A percentile compares a stretch with the other conserved stretches of the same genome.
Conservation (phyloP, 2,888 invertebrate genomes). For the Nemurella pictetii region DNA sequence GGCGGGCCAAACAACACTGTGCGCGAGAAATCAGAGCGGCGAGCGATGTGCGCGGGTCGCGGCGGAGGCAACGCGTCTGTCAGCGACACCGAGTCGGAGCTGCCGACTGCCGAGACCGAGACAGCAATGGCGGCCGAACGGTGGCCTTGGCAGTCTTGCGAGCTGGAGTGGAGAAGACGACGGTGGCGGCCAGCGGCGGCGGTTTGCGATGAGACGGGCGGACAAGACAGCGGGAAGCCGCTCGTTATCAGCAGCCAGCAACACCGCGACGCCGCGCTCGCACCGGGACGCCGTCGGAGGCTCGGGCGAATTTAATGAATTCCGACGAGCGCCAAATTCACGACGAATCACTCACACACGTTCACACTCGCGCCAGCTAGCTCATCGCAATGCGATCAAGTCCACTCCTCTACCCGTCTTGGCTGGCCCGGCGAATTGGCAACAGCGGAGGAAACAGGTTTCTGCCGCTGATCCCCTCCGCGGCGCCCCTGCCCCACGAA, state of each 20-base stretch:
- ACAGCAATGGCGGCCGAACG: conserved; percentile 17
- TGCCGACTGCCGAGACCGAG: not conserved
- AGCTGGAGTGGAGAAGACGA: no score
- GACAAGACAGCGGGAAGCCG: not conserved
- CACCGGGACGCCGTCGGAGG: no score
- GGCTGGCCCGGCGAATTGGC: not conserved
- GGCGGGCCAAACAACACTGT: not conserved
- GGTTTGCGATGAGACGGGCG: not conserved
- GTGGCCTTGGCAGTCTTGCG: conserved; percentile 8
- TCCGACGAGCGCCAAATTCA: not conserved
- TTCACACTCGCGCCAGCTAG: no score
- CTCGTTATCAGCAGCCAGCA: not conserved
- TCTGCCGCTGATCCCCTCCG: not conserved
- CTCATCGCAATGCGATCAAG: not conserved
- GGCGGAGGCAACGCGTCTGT: not conserved
- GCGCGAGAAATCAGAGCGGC: no score
- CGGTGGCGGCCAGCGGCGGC: no score
- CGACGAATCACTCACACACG: not conserved
- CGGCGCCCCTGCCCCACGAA: not conserved
- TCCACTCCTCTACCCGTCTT: not conserved
- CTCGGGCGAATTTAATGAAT: no score
- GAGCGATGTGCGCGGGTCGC: not conserved
- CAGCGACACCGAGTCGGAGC: not conserved
- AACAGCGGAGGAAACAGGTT: conserved; percentile 16
- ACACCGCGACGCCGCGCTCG: not conserved